Base-by-base conservation (phyloP, 2,797 vertebrate species). In the Bucorvus abyssinicus region DNA sequence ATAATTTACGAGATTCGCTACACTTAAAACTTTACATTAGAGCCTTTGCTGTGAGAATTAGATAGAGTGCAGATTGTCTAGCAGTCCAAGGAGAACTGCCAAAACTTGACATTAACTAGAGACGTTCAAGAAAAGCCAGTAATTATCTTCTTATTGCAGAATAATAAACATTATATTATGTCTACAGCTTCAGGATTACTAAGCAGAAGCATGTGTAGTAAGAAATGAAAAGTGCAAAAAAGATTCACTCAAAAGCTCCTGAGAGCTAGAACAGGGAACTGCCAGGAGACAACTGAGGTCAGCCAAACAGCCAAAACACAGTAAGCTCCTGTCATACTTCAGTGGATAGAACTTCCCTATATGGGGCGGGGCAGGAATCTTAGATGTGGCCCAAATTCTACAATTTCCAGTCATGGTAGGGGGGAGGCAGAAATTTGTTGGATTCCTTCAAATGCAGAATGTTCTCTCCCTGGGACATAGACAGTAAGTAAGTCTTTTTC, bases 31-130 rank as follows among this genome's bases (percentile, higher is more conserved):
- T 78, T 93, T 34, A 32, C 36, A 78, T 56, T 56, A 67, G 8
- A 67, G 69, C 23, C 29, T 91, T 63, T 88, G 70, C 55, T 87
- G 52, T 52, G 71, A 84, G 74, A 94, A 95, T 74, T 90, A 87
- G 11, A 77, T 16, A 53, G 34, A 88, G 73, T 63, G 84, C 76
- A 93, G 70, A 92, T 13, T 60, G 70, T 64, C 64, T 32, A 91
- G 59, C 57, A 87, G 55, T 59, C 89, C 53, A 85, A 94, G 76
- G 52, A 96, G 71, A 82, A 50, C 60, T 95, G 87, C 82, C 84
- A 86, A 88, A 96, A 86, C 34, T 47, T 89, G 83, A 87, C 47
- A 84, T 63, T 75, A 83, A 38, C 36, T 73, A 80, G 53, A 90
- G 45, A 87, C 76, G 88, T 87, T 64, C n/a, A 11, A 94, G 60